Percentiles rank a stretch among this genome's conserved stretches.
Evolutionary conservation across 2,797 vertebrate genomes (phyloP).

Genomic region (Chaenodraco wilsoni): DNA sequence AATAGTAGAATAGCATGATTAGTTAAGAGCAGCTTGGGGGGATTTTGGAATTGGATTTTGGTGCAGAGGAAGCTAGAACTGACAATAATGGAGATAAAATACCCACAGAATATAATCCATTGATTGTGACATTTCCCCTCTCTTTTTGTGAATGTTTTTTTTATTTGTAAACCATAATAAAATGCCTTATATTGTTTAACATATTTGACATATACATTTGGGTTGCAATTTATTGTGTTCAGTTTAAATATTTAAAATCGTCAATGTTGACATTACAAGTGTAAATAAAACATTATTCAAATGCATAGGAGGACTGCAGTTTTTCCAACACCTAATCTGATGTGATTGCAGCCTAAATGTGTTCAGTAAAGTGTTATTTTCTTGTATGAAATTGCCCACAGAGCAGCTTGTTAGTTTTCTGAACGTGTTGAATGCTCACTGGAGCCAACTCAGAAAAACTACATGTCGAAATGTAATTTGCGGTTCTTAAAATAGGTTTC

Average conservation of each 20-base stretch:
- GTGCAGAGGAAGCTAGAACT: constrained; percentile 1
- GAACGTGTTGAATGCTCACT: background rate
- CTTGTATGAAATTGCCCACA: background rate
- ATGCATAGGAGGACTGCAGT: no score
- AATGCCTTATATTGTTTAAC: no score
- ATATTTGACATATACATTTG: no score
- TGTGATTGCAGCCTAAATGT: no score
- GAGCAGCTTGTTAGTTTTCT: background rate
- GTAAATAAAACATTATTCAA: no score
- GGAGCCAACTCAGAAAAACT: background rate
- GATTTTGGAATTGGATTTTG: constrained; percentile 15
- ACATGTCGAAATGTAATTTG: constrained; percentile 13
- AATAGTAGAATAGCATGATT: constrained; percentile 40
- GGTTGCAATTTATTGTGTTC: no score
- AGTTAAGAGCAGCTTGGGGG: constrained; percentile 20
- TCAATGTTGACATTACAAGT: no score
- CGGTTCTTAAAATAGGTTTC: background rate
- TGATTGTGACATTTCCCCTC: background rate
- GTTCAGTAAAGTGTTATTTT: background rate
- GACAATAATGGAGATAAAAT: constrained; percentile 20
- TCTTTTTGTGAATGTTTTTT: background rate
- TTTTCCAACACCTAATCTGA: no score
- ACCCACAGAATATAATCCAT: background rate
- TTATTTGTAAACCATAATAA: background rate
- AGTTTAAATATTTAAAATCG: no score